Base-by-base conservation (phyloP, 2,888 invertebrate species). In the Andrena praecox region DNA sequence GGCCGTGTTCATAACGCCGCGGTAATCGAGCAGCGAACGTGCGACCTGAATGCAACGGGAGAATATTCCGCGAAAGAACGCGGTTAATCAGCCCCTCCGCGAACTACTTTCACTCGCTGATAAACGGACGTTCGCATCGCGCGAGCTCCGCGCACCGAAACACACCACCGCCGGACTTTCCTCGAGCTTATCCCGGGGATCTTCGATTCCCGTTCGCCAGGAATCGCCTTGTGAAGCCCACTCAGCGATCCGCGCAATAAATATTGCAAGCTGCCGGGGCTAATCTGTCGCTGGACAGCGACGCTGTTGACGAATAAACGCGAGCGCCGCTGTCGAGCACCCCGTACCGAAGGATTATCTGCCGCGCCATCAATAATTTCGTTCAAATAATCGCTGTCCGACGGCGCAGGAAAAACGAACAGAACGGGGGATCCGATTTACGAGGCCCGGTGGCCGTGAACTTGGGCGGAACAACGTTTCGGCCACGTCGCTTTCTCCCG, bases 41-140 rank as follows among this genome's bases (percentile, higher is more conserved):
- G 12, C 31, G 33, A 54, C 27, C 35, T 50, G 7, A n/a, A 50
- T 24, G 54, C 31, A 64, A 64, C 27, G 66, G 8, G 67, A 60
- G 74, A 77, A 76, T 54, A 52, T 74, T 16, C 48, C 64, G 52
- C 24, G 71, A 67, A 60, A 52, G 80, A 84, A 27, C 24, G 50
- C 73, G 72, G 80, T 75, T 84, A 85, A 87, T 87, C 84, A 84
- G 24, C 66, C 60, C 42, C 52, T 35, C 31, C 24, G 66, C 62
- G 24, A 70, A 64, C 77, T 60, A 80, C 63, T 81, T 78, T 60
- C 60, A 54, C 54, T n/a, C 33, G 63, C 70, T 81, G 81, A 82
- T 87, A 85, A 87, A 87, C 78, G 75, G 42, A 71, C 69, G 60
- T 77, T 64, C 52, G 67, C 35, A 77, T 76, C 71, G 67, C 33